Evolutionary conservation across 1,140 invertebrate species (phyloP), one percentile per base, ranked within the genome.

Genomic region (Neodiprion pinetum): DNA sequence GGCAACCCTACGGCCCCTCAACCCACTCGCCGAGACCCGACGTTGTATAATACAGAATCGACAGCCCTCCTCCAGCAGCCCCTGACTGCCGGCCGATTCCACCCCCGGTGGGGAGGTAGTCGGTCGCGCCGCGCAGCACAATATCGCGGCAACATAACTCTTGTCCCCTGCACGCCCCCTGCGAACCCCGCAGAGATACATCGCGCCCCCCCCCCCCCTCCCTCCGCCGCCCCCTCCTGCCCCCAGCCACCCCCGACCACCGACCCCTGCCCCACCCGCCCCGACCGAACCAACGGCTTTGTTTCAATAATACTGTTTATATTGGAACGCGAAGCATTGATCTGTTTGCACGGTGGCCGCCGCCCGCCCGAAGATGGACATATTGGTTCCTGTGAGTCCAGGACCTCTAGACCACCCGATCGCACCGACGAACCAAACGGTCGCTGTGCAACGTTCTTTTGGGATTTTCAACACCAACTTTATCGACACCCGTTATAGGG

Each of bases 241-340:
- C 71, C 76, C 71, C 74, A 72, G 73, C 67, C 73, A 68, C 75
- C 47, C 40, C 76, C 67, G 77, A 72, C 77, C 53, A 72, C 76
- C 77, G 78, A 76, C 77, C 75, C 78, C 78, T 80, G 71, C 49
- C 68, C 70, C 68, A 73, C 14, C 14, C 23, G 48, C 28, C 9
- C n/a, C 70, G 48, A 10, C 70, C 70, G 48, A 47, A 71, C 70
- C 70, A 28, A 11, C 53, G 53, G 53, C 53, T 61, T 61, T 61
- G 53, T 61, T 61, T 61, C 53, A 61, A 88, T 88, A 88, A 88
- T 88, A 87, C 87, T 88, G 86, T 88, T 88, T 88, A 88, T 88
- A 88, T 88, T 88, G 86, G 86, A 88, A 87, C 86, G 84, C 81
- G 82, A 81, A 88, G 86, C 87, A 88, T 88, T 88, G 87, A 88